Conservation (phyloP, 1,140 invertebrate species). For the Euglossa dilemma region DNA sequence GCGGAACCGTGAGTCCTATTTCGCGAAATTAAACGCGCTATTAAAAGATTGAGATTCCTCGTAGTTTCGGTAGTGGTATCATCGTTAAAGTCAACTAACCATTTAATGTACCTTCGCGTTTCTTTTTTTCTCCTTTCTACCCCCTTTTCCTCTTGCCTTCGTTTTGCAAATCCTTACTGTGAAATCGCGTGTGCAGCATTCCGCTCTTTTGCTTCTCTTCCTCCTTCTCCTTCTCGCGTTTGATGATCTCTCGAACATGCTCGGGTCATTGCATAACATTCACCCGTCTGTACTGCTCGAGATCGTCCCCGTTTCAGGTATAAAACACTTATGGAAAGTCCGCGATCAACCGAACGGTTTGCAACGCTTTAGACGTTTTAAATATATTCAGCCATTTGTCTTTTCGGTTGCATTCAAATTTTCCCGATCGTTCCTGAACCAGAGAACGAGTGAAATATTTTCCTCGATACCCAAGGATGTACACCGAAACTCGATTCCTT, state of each 20-base stretch:
- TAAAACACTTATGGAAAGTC: constrained; percentile 31
- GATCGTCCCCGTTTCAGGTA: constrained; percentile 44
- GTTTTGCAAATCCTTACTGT: background rate
- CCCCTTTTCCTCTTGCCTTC: background rate
- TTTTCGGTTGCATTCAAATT: background rate
- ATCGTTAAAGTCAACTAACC: background rate
- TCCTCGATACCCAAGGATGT: background rate
- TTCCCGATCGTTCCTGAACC: too few species aligned
- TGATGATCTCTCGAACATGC: constrained; percentile 46
- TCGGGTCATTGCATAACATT: constrained; percentile 38
- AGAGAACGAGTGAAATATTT: background rate
- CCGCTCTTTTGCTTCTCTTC: constrained; percentile 3
- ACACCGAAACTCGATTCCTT: background rate
- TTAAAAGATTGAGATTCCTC: too few species aligned
- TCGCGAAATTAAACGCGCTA: background rate
- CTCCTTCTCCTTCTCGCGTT: constrained; percentile 9
- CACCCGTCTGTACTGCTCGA: constrained; percentile 27
- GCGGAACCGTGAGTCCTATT: background rate
- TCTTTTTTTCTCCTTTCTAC: background rate
- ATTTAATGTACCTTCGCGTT: background rate
- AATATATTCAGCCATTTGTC: background rate
- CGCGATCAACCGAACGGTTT: background rate
- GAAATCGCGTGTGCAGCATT: constrained; percentile 11
- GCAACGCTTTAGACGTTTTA: background rate
- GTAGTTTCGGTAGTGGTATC: background rate